Base-by-base conservation (phyloP, 2,113 vertebrate species). In the Albula goreensis region DNA sequence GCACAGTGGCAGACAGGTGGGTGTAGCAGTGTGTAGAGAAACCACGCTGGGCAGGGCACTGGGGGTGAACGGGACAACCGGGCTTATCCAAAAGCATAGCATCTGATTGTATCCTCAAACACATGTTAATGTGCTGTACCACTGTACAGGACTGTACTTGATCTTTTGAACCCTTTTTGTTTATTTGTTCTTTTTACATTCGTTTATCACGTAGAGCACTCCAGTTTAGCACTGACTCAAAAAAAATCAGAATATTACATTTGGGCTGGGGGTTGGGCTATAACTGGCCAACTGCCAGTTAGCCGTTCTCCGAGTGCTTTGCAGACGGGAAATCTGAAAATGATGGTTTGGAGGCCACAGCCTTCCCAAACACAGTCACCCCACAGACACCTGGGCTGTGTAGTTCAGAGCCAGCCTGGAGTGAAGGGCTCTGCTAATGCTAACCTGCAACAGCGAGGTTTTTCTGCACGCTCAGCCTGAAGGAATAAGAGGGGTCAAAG, bases 1-100 rank as follows among this genome's bases (percentile, higher is more conserved):
- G 86, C 85, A 85, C 79, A 70, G 53, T n/a, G 50, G n/a, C 53
- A 57, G 80, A 50, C 49, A 56, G 80, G 60, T 52, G 53, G 49
- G 79, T 12, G 25, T 56, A 6, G 63, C 52, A 50, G 53, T 78
- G 53, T 85, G 86, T 83, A 80, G 86, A 70, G 12, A 85, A 81
- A 15, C 10, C 83, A 74, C 22, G 25, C 63, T 66, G 31, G 31
- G 31, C 31, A 41, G 31, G 31, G 31, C 31, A 41, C 31, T 41
- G 31, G 31, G 50, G 51, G 15, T 49, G 41, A 56, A 49, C 81
- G 78, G 63, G 60, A 15, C 12, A 60, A 60, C 7, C 19, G 50
- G 31, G 10, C 3, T 9, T 60, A 4, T 48, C 48, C 50, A 12
- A 82, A 17, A 19, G 48, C 19, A 25, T 51, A 19, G 25, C 10